Evolutionary conservation across 2,888 invertebrate genomes (phyloP), one percentile per base, ranked within the genome.

Genomic region (Phaedon cochleariae): DNA sequence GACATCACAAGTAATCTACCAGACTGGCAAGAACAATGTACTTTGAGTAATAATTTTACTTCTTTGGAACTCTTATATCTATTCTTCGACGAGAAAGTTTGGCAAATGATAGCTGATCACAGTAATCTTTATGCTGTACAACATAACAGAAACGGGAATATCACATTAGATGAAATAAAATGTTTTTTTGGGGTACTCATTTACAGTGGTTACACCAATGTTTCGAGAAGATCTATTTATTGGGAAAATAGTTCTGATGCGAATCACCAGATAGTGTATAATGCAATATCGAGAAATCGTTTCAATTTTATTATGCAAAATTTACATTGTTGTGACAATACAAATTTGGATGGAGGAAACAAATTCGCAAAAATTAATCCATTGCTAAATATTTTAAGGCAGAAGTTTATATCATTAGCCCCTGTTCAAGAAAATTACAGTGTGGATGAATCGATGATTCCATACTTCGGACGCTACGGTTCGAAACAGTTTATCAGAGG

Each of bases 291-390:
- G 17, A 57, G 62, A 57, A 49, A 62, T 45, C 29, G 48, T 21
- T 62, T 62, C 12, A 37, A 51, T 18, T 41, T 26, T 29, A 64
- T 64, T 20, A 59, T 64, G 64, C 48, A 52, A 53, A 63, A 63
- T 52, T 31, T 53, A 34, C 54, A 59, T 29, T 64, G 59, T 29
- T 59, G 53, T 53, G 59, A 64, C 20, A 59, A 64, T 52, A 20
- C 58, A 21, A 10, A 53, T 7, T 46, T 64, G 31, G 45, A 45
- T 26, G 6, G 12, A 31, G 10, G 12, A 10, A 55, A 64, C 46
- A 59, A 53, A 31, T 59, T 59, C 45, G 26, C 53, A 22, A 53
- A 64, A 59, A 18, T 64, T 41, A 26, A 29, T n/a, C 59, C 48
- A 29, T 45, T 64, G 18, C 46, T 59, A 53, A 54, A 53, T 15